A percentile compares a stretch with the other conserved stretches of the same genome.
Evolutionary conservation across 2,113 vertebrate genomes (phyloP).

Genomic region (Lipophrys pholis): DNA sequence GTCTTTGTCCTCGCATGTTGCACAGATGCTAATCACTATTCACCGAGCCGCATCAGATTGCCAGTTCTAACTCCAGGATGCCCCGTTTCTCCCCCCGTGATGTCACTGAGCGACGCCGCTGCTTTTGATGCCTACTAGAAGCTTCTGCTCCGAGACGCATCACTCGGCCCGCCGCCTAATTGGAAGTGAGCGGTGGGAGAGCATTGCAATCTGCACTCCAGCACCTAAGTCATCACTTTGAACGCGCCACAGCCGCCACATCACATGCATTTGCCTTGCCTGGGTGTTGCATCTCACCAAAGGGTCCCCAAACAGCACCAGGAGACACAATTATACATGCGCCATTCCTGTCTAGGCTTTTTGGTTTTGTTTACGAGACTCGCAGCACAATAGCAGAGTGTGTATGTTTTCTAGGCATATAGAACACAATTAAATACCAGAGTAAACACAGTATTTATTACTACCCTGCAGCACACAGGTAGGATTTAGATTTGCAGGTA

Average conservation of each 20-base stretch:
- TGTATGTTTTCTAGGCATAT: background rate
- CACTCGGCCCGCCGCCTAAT: constrained; percentile 77
- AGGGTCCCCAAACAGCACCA: constrained; percentile 43
- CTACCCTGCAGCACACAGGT: too few relatives aligned
- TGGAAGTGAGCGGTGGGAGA: constrained; percentile 78
- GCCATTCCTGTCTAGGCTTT: constrained; percentile 17
- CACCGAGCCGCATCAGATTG: constrained; percentile 46
- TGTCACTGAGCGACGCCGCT: constrained; percentile 50
- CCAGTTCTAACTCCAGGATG: constrained; percentile 47
- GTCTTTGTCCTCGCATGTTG: constrained; percentile 21
- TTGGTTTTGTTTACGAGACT: background rate
- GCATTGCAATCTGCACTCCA: constrained; percentile 73
- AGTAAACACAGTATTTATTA: background rate
- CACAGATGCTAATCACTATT: constrained; percentile 54
- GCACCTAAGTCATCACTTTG: constrained; percentile 74
- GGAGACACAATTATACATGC: constrained; percentile 30
- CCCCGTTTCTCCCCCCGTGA: constrained; percentile 34
- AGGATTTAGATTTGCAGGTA: too few relatives aligned
- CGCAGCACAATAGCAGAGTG: constrained; percentile 7
- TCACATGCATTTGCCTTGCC: constrained; percentile 44
- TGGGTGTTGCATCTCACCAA: constrained; percentile 57
- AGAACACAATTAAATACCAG: background rate
- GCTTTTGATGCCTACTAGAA: constrained; percentile 73
- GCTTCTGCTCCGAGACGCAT: constrained; percentile 78
- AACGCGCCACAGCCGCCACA: constrained; percentile 59